phyloP scores from a whole-genome alignment of 2,797 vertebrate genomes.

The Molossus molossus region DNA sequence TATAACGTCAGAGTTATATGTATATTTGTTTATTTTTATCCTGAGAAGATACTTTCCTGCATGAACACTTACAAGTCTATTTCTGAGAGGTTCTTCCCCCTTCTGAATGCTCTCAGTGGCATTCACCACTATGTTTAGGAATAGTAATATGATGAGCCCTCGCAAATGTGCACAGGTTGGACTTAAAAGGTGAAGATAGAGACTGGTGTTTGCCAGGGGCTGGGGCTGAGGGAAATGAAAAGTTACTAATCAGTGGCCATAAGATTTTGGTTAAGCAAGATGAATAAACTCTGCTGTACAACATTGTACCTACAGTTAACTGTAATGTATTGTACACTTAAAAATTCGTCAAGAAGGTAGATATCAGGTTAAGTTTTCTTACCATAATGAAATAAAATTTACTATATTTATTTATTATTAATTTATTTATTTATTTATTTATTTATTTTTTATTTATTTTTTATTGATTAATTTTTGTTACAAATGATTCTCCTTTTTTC shows the following conservation, averaged over 20 bases:
- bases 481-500: no score
- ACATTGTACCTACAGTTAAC: neutral
- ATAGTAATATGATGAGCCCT: neutral
- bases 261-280: neutral
- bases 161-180: neutral
- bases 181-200: neutral
- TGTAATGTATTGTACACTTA: neutral
- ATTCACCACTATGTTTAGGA: constrained; percentile 38
- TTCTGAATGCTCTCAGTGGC: constrained; percentile 38
- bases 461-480: no score
- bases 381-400: neutral
- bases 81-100: constrained; percentile 33
- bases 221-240: neutral
- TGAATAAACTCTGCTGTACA: neutral
- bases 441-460: no score
- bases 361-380: neutral
- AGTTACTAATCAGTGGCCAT: neutral
- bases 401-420: no score
- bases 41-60: constrained; percentile 41
- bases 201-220: neutral
- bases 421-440: no score
- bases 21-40: constrained; percentile 60
- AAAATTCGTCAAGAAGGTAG: neutral
- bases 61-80: constrained; percentile 50
- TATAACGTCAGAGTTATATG: constrained; percentile 6